A percentile compares a stretch with the other conserved stretches of the same genome.
Evolutionary conservation across 1,140 invertebrate genomes (phyloP).

Genomic region (Coenobita brevimanus): DNA sequence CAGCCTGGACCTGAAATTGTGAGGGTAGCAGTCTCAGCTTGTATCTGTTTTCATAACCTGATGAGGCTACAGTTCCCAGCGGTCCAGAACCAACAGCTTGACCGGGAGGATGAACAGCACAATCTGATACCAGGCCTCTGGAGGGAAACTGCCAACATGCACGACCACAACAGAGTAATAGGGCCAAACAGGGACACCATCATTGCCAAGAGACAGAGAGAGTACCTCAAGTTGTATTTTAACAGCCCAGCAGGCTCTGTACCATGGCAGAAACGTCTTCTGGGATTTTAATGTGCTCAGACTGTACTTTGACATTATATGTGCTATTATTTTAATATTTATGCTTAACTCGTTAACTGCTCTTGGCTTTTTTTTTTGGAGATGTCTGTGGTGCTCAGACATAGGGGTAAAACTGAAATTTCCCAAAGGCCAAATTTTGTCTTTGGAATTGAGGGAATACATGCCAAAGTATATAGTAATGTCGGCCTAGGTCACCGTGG

Average conservation of each 20-base stretch:
- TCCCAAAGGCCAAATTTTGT: too few species aligned
- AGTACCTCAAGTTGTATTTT: conserved; percentile 7
- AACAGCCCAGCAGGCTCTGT: conserved; percentile 19
- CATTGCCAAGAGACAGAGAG: conserved; percentile 21
- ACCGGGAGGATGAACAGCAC: neutral
- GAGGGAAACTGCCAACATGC: neutral
- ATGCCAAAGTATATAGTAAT: too few species aligned
- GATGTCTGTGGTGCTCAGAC: too few species aligned
- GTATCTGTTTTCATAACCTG: conserved; percentile 14
- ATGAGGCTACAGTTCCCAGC: conserved; percentile 16
- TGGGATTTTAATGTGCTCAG: too few species aligned
- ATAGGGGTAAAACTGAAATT: too few species aligned
- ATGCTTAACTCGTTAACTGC: too few species aligned
- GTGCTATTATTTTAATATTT: too few species aligned
- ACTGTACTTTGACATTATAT: too few species aligned
- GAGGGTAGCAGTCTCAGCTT: conserved; percentile 12
- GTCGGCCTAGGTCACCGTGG: too few species aligned
- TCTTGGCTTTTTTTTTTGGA: too few species aligned
- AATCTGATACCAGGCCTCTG: conserved; percentile 2
- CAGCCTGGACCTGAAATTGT: conserved; percentile 11
- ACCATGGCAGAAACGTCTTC: conserved; percentile 20
- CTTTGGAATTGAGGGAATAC: too few species aligned
- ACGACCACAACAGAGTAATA: neutral
- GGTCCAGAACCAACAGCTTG: conserved; percentile 33
- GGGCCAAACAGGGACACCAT: conserved; percentile 6